These are phyloP conservation scores for Homalodisca vitripennis DNA, from an alignment of 1,140 invertebrate genomes.

Conservation along the genomic window DNA sequence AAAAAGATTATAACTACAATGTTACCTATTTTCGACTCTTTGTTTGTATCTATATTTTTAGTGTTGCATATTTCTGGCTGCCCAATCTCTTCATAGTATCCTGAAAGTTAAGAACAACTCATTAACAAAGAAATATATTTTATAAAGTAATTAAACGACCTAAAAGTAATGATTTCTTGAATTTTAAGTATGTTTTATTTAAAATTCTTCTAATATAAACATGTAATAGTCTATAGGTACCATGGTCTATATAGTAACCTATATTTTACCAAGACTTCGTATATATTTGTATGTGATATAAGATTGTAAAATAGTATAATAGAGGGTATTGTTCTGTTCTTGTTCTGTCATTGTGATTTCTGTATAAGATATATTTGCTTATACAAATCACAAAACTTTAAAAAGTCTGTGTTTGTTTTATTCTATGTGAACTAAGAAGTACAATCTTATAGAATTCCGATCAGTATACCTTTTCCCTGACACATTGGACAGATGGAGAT, in stretches of 20 bases:
- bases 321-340: no score
- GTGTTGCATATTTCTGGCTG: not conserved
- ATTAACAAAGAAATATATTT: not conserved
- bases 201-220: not conserved
- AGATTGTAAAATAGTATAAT: no score
- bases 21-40: not conserved
- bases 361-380: no score
- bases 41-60: not conserved
- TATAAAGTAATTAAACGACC: not conserved
- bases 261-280: no score
- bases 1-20: not conserved
- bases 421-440: no score
- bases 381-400: no score
- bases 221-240: not conserved
- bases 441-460: no score
- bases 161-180: not conserved
- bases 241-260: not conserved
- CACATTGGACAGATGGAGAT: no score
- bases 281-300: no score
- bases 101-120: not conserved
- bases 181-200: not conserved
- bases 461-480: no score
- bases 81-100: conserved; percentile 11
- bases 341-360: no score
- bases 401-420: no score